A percentile compares a stretch with the other conserved stretches of the same genome.
These are phyloP conservation scores for Ornithorhynchus anatinus DNA, from an alignment of 2,113 vertebrate genomes.

Conservation along the genomic window DNA sequence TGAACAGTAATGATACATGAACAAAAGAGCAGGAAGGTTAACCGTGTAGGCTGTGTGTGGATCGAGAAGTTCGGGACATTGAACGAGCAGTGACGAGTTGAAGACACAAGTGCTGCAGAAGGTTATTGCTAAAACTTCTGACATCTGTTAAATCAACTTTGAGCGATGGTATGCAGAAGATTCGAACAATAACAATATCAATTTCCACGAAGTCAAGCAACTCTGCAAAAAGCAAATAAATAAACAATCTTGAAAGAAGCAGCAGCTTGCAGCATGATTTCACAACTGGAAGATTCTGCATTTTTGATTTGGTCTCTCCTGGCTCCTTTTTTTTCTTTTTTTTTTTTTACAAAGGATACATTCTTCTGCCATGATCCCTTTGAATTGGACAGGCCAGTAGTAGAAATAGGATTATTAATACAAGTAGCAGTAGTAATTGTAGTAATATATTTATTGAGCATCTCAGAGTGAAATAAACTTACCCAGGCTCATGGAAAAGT, in stretches of 20 bases:
- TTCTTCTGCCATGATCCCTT: background rate
- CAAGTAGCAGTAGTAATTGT: no score
- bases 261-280: background rate
- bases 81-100: slow-evolving; percentile 32
- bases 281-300: background rate
- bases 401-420: no score
- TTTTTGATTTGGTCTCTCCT: background rate
- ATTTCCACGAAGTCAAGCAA: background rate
- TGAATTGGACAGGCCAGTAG: no score
- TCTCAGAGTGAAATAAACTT: no score
- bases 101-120: slow-evolving; percentile 36
- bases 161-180: slow-evolving; percentile 1
- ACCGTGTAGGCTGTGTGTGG: slow-evolving; percentile 10
- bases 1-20: slow-evolving; percentile 20
- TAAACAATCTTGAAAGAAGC: background rate
- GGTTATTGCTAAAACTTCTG: slow-evolving; percentile 33
- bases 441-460: no score
- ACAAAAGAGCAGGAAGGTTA: slow-evolving; percentile 21
- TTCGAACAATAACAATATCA: slow-evolving; percentile 5
- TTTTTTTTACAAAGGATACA: background rate
- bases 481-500: no score
- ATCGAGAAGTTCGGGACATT: slow-evolving; percentile 24
- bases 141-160: slow-evolving; percentile 33
- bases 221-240: background rate
- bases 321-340: background rate